Evolutionary conservation across 2,888 invertebrate genomes (phyloP), one percentile per base, ranked within the genome.

Genomic region (Amitus sp.): DNA sequence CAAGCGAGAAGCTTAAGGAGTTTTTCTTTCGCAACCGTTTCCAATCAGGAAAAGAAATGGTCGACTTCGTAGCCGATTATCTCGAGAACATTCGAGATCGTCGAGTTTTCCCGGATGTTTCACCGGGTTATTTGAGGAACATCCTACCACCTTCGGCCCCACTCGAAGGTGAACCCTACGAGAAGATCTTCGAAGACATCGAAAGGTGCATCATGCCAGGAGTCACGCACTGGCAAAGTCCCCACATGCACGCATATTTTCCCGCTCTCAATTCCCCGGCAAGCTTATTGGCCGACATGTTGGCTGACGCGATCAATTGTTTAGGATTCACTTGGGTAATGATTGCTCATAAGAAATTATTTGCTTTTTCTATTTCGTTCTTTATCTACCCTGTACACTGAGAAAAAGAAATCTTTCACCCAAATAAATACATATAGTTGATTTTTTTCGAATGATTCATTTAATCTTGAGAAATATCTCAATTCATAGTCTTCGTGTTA

Each of bases 181-280:
- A 92, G n/a, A 86, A 89, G 45, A 97, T 99, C 69, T 93, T 98
- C 75, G 86, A 87, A 37, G 99, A 99, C 79, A 90, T 99, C 1
- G 96, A 99, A 72, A 86, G 90, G 30, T 92, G 96, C 70, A 93
- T 99, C 54, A 96, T 99, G 95, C 98, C 98, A 0, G 98, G 98
- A 71, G 94, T 98, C 67, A 95, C 95, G 0, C 95, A 96, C 77
- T 96, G 96, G 95, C 97, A 98, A 82, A 95, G 95, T 78, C 98
- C 98, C 0, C 92, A 96, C 75, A 98, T 97, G 97, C 98, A 98
- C 79, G 98, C 96, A 0, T 98, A 98, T 80, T 98, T 97, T 83
- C 98, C 98, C 0, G 96, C 97, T 0, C 85, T 97, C 47, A 97
- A 94, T 73, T 95, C 95, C 12, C 96, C 92, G 73, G 96, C 97